These are phyloP conservation scores for Salminus brasiliensis DNA, from an alignment of 2,113 vertebrate genomes.

Conservation along the genomic window DNA sequence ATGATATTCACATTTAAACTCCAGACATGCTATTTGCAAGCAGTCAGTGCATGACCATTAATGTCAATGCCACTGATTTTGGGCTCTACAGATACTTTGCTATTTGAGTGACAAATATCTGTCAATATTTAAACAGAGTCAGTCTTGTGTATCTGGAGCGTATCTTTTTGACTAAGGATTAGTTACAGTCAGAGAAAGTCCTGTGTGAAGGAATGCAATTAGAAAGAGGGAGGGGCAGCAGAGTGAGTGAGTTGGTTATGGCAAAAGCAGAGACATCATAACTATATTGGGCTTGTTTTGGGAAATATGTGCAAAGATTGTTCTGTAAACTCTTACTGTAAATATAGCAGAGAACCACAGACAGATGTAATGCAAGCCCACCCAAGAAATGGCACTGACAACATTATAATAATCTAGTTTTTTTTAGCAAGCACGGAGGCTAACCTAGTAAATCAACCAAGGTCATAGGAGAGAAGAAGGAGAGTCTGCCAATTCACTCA, in stretches of 20 bases:
- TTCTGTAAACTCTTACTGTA: background rate
- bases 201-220: background rate
- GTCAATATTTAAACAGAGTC: background rate
- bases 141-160: background rate
- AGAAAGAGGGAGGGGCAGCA: background rate
- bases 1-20: background rate
- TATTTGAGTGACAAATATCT: background rate
- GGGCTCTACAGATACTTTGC: background rate
- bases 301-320: background rate
- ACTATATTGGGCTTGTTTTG: background rate
- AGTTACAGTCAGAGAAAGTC: background rate
- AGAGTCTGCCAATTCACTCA: conserved; percentile 10
- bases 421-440: background rate
- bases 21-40: background rate
- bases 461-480: conserved; percentile 41
- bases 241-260: background rate
- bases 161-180: background rate
- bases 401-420: background rate
- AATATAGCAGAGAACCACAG: background rate
- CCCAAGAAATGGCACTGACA: background rate
- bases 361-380: background rate
- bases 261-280: background rate
- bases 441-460: conserved; percentile 34
- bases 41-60: background rate
- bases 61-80: background rate